Evolutionary conservation across 1,140 invertebrate species (phyloP), one percentile per base, ranked within the genome.

Genomic region (Pararge aegeria): DNA sequence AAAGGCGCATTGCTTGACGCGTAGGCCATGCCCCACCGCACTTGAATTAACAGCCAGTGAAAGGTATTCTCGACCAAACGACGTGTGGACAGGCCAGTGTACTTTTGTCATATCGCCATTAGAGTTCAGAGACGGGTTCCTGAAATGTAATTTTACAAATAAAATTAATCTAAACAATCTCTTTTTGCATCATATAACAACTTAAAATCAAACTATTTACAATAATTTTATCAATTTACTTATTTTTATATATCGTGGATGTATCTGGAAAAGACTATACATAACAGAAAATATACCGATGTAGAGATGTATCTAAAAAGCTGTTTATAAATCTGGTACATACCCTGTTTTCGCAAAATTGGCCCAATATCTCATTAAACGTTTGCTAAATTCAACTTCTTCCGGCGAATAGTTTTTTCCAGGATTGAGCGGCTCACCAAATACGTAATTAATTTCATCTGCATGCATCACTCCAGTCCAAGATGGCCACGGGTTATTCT

Each of bases 381-480:
- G 92, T 73, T 93, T 94, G 58, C 95, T 96, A 19, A 99, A 92
- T 37, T 94, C 92, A 7, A 95, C 90, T 89, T 98, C 98, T 59
- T 95, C 93, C 0, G 92, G 87, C 2, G 93, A 94, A 86, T 97
- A 98, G 44, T 92, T 93, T 71, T 95, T 95, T 5, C 92, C 90
- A 0, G 94, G 92, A 80, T 98, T 95, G 4, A 98, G 90, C 0
- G 97, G 97, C 76, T 98, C 96, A 15, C 98, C 97, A 85, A 98
- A 98, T 15, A 98, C 93, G 85, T 97, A 99, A 76, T 94, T 96
- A 62, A 99, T 98, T 87, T 99, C 98, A 85, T 99, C 97, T 0
- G 94, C 98, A 84, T 99, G 98, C 92, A 99, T 94, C 0, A 97
- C 97, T 5, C 98, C 98, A 61, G 97, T 97, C 98, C 98, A 99